A percentile compares a stretch with the other conserved stretches of the same genome.
These are phyloP conservation scores for Gorsachius magnificus DNA, from an alignment of 2,797 vertebrate genomes.

Conservation along the genomic window DNA sequence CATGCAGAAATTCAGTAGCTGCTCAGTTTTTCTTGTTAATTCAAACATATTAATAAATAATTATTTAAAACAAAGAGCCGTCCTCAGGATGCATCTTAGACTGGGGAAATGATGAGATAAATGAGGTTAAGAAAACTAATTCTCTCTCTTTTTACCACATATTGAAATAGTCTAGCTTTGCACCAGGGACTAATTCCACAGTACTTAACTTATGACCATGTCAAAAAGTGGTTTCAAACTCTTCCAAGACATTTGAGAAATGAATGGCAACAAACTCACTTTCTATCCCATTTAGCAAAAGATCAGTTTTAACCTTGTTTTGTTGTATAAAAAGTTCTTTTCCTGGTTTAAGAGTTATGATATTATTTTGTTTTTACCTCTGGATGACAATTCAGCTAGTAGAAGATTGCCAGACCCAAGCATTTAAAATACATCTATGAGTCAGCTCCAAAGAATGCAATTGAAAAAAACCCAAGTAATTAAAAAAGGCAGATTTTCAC, in stretches of 20 bases:
- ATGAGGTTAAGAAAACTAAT: neutral
- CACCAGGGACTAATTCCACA: neutral
- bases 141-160: neutral
- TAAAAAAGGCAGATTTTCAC: neutral
- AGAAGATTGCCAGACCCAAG: neutral
- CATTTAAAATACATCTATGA: neutral
- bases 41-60: neutral
- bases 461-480: neutral
- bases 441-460: neutral
- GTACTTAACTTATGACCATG: neutral
- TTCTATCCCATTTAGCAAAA: neutral
- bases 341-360: neutral
- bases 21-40: neutral
- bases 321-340: neutral
- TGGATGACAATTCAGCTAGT: neutral
- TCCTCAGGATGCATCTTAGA: neutral
- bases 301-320: neutral
- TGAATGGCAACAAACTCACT: neutral
- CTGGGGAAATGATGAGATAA: neutral
- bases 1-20: neutral
- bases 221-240: neutral
- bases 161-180: neutral
- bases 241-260: conserved; percentile 1
- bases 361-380: conserved; percentile 34
- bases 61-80: neutral